Conservation (phyloP, 2,113 vertebrate genomes). For the Cepphus grylle region DNA sequence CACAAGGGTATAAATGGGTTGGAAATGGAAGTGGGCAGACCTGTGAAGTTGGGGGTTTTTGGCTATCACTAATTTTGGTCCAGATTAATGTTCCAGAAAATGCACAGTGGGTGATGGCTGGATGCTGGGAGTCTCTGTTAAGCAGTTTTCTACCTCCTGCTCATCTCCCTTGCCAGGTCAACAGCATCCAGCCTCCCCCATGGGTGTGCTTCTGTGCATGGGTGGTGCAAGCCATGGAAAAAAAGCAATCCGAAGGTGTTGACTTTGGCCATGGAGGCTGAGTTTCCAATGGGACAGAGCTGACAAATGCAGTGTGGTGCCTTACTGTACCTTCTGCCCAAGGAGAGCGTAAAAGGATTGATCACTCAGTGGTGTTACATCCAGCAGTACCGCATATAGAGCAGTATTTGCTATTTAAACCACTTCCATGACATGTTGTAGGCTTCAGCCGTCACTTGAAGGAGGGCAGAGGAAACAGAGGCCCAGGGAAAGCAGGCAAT, state of each 20-base stretch:
- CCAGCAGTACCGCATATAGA: neutral
- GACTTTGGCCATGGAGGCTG: neutral
- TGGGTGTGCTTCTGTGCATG: neutral
- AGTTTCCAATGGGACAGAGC: neutral
- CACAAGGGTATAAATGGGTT: neutral
- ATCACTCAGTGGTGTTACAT: rapidly evolving
- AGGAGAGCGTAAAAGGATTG: neutral
- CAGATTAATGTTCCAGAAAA: neutral
- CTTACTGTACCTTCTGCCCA: neutral
- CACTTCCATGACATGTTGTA: neutral
- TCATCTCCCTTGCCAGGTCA: neutral
- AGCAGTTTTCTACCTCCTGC: neutral
- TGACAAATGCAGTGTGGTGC: rapidly evolving
- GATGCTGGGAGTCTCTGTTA: neutral
- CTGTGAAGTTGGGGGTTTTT: neutral
- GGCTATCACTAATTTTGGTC: neutral
- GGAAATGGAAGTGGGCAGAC: neutral
- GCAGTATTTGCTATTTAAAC: neutral
- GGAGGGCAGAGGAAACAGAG: neutral
- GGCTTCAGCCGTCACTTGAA: neutral
- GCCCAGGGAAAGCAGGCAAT: neutral
- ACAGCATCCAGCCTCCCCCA: neutral
- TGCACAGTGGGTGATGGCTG: neutral
- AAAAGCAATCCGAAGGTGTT: neutral
- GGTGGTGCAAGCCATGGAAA: neutral